Evolutionary conservation across 2,113 vertebrate species (phyloP), one percentile per base, ranked within the genome.

Genomic region (Pluvianellus socialis): DNA sequence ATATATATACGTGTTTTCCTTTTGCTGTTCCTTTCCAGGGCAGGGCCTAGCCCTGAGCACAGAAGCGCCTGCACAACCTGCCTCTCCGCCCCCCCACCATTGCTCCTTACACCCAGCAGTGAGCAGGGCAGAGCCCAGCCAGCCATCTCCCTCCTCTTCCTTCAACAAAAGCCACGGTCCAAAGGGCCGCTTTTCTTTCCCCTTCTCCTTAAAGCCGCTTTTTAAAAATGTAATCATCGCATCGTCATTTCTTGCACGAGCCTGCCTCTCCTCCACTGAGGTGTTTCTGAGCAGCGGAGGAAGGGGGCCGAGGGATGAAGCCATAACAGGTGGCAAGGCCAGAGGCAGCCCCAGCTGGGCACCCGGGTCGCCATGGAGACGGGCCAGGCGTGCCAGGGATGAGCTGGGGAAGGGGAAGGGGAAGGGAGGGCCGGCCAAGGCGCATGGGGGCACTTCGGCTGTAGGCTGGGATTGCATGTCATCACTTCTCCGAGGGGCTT

Each of bases 321-420:
- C 96, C 79, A 94, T 97, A 97, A 97, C 98, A 98, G 98, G 98
- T 98, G 98, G 98, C 98, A 97, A 93, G 97, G 98, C 98, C 97
- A 33, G 97, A 96, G 97, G 97, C 97, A 94, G 97, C 90, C 21
- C 61, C 20, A 82, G 97, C 96, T 30, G 61, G 97, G 97, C 97
- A 97, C 94, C 42, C 80, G 0, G 13, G 98, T 98, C 94, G 72
- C 98, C 96, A 98, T 98, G 97, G 98, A 97, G 98, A 98, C 87
- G 10, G 96, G 88, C 96, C 98, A 92, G 98, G 90, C 96, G 97
- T 97, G 96, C 96, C 97, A 97, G 96, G 96, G 95, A 96, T 68
- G 45, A 95, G 95, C 96, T 96, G 97, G 97, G 53, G n/a, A 32
- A 22, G 63, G 28, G 53, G n/a, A 32, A 22, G 63, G 28, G 50